These are phyloP conservation scores for Mustela erminea DNA, from an alignment of 2,797 vertebrate genomes.

Conservation along the genomic window DNA sequence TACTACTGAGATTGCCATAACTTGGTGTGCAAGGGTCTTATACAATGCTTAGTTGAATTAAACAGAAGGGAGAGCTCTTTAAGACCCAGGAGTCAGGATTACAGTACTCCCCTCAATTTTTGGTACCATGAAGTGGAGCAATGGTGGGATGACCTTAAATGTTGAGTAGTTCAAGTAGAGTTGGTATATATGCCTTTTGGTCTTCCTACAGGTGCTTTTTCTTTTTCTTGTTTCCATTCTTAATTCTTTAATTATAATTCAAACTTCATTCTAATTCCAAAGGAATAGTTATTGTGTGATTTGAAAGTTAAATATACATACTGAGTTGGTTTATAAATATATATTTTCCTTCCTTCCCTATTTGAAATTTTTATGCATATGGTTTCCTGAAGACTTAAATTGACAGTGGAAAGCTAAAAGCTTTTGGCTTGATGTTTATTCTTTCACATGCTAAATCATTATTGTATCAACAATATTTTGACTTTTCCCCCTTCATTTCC, in stretches of 20 bases:
- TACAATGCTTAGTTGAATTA: background rate
- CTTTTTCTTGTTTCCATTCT: background rate
- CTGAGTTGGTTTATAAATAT: background rate
- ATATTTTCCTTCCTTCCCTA: background rate
- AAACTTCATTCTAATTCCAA: constrained; percentile 30
- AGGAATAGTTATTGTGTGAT: constrained; percentile 1
- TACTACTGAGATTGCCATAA: constrained; percentile 10
- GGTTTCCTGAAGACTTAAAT: constrained; percentile 38
- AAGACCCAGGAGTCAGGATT: background rate
- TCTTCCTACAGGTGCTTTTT: background rate
- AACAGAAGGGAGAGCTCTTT: background rate
- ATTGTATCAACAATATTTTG: constrained; percentile 37
- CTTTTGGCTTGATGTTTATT: constrained; percentile 59
- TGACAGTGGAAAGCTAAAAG: constrained; percentile 37
- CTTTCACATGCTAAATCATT: background rate
- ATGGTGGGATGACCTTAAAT: background rate
- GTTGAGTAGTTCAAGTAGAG: background rate
- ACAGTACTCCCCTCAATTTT: background rate
- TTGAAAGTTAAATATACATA: background rate
- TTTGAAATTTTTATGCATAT: constrained; percentile 44
- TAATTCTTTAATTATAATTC: background rate
- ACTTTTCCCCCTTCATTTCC: constrained; percentile 23
- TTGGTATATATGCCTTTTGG: background rate
- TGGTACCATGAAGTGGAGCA: background rate
- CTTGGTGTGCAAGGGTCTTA: background rate